These are phyloP conservation scores for Trichonephila clavipes DNA, from an alignment of 1,140 invertebrate species.

Conservation along the genomic window DNA sequence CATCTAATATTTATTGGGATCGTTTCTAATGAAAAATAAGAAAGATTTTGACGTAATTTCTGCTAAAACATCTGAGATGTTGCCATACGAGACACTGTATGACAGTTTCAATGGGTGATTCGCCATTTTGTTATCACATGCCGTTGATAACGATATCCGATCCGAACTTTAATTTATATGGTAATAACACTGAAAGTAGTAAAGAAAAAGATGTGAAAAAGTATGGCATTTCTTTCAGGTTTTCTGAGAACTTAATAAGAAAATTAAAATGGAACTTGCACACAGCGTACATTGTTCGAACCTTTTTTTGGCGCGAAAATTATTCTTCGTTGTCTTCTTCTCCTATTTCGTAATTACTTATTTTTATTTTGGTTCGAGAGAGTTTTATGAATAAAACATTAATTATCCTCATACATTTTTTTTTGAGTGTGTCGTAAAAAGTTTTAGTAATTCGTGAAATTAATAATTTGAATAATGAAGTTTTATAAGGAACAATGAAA, in stretches of 20 bases:
- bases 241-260: neutral
- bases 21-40: neutral
- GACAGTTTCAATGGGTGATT: neutral
- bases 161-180: slow-evolving; percentile 18
- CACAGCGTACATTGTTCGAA: neutral
- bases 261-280: neutral
- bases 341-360: neutral
- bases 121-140: neutral
- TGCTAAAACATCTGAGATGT: neutral
- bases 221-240: neutral
- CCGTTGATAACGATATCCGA: neutral
- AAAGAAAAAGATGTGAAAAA: neutral
- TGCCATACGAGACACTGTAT: neutral
- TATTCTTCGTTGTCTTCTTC: neutral
- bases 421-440: too few species aligned
- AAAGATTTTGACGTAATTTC: neutral
- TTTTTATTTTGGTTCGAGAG: neutral
- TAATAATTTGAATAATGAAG: too few species aligned
- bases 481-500: too few species aligned
- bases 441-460: too few species aligned
- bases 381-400: neutral
- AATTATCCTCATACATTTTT: neutral
- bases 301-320: neutral
- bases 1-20: neutral
- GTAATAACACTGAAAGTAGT: neutral